These are phyloP conservation scores for Erpetoichthys calabaricus DNA, from an alignment of 2,797 vertebrate genomes.

Conservation along the genomic window DNA sequence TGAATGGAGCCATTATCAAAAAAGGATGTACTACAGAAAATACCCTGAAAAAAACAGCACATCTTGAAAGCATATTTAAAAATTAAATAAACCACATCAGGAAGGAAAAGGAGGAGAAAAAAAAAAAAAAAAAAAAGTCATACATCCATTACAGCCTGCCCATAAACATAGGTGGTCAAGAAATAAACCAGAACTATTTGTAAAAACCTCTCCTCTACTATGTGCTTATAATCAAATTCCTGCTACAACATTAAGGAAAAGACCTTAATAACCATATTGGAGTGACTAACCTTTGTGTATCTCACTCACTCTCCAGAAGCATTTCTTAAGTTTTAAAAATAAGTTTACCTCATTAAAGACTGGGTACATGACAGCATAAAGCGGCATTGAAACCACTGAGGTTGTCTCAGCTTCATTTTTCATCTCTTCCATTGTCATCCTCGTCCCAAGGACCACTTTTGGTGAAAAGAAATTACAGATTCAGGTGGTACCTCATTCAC, in stretches of 20 bases:
- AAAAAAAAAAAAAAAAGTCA: not conserved
- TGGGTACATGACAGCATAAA: constrained; percentile 85
- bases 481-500: constrained; percentile 59
- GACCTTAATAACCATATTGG: too few species aligned
- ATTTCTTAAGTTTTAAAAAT: not conserved
- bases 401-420: constrained; percentile 84
- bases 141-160: not conserved
- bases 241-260: too few species aligned
- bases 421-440: constrained; percentile 94
- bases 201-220: too few species aligned
- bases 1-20: too few species aligned
- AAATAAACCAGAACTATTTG: too few species aligned
- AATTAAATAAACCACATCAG: too few species aligned
- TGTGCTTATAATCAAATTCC: too few species aligned
- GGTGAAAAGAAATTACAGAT: constrained; percentile 52
- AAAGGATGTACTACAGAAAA: too few species aligned
- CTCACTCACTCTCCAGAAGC: too few species aligned
- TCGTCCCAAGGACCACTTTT: constrained; percentile 71
- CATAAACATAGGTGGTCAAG: constrained; percentile 4
- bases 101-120: constrained; percentile 1
- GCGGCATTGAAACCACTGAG: constrained; percentile 81
- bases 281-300: too few species aligned
- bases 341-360: constrained; percentile 75
- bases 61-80: too few species aligned
- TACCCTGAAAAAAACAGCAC: too few species aligned